Percentiles rank a stretch among this genome's conserved stretches.
phyloP scores from a whole-genome alignment of 2,888 invertebrate genomes.

The Drosophila ezoana region DNA sequence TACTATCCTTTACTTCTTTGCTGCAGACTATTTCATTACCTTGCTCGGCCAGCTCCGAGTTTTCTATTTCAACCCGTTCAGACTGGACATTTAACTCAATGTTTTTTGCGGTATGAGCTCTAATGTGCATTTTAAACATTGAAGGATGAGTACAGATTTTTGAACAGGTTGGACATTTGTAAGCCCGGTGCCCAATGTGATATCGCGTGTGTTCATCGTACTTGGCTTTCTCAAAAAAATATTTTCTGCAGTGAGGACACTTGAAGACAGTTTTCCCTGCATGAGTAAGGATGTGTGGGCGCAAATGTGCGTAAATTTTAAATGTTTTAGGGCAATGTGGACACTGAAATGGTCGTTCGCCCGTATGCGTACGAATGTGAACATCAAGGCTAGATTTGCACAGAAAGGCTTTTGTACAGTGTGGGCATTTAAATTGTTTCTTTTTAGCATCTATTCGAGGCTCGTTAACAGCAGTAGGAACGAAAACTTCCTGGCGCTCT shows the following conservation, averaged over 20 bases:
- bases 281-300: conserved; percentile 42
- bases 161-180: too few relatives aligned
- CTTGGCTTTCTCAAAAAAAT: too few relatives aligned
- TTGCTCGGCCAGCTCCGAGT: conserved; percentile 19
- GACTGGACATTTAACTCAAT: conserved; percentile 10
- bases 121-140: too few relatives aligned
- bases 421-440: conserved; percentile 26
- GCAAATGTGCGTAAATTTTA: conserved; percentile 17
- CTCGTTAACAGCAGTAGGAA: too few relatives aligned
- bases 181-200: too few relatives aligned
- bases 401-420: conserved; percentile 30
- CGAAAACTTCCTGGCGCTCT: background rate
- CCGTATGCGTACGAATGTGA: conserved; percentile 40
- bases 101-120: too few relatives aligned
- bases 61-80: conserved; percentile 29
- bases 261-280: too few relatives aligned
- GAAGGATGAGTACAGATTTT: too few relatives aligned
- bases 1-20: conserved; percentile 22
- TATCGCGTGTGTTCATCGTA: too few relatives aligned
- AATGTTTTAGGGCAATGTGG: conserved; percentile 37
- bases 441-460: conserved; percentile 2
- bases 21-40: conserved; percentile 33
- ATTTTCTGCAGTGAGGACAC: too few relatives aligned
- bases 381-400: conserved; percentile 23
- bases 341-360: conserved; percentile 36